phyloP scores from a whole-genome alignment of 2,888 invertebrate genomes.

The Hydropsyche betteni region DNA sequence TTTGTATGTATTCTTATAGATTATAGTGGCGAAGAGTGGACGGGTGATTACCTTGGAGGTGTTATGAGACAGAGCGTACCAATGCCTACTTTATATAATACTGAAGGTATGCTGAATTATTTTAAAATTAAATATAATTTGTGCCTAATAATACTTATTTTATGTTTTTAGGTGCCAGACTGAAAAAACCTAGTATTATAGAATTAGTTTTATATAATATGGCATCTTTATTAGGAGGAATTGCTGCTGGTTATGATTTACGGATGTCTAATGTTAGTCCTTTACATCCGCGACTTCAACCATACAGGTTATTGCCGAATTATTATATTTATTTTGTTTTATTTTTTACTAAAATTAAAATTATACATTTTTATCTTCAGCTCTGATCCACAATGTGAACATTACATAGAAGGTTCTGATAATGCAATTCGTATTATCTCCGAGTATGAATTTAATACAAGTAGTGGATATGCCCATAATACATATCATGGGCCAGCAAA shows the following conservation, averaged over 20 bases:
- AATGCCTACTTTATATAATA: constrained; percentile 83
- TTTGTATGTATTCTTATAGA: constrained; percentile 57
- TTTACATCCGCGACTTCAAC: constrained; percentile 81
- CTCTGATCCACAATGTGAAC: constrained; percentile 46
- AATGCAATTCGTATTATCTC: constrained; percentile 55
- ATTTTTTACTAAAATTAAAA: neutral
- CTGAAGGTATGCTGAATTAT: constrained; percentile 66
- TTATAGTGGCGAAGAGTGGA: constrained; percentile 72
- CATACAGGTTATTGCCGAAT: constrained; percentile 65
- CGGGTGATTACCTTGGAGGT: constrained; percentile 68
- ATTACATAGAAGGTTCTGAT: constrained; percentile 45
- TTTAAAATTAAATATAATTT: neutral
- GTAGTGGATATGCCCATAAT: constrained; percentile 78
- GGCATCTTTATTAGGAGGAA: constrained; percentile 89
- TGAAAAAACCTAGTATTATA: constrained; percentile 76
- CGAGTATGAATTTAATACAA: constrained; percentile 69
- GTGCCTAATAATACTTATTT: neutral
- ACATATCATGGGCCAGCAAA: constrained; percentile 90
- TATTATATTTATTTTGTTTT: neutral
- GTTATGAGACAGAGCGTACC: constrained; percentile 71
- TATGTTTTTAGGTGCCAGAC: constrained; percentile 63
- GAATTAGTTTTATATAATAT: constrained; percentile 88
- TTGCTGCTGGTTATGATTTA: constrained; percentile 92
- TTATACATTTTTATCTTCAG: constrained; percentile 29
- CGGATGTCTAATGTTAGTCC: constrained; percentile 87